phyloP scores from a whole-genome alignment of 1,140 invertebrate species.

The Drosophila paulistorum region DNA sequence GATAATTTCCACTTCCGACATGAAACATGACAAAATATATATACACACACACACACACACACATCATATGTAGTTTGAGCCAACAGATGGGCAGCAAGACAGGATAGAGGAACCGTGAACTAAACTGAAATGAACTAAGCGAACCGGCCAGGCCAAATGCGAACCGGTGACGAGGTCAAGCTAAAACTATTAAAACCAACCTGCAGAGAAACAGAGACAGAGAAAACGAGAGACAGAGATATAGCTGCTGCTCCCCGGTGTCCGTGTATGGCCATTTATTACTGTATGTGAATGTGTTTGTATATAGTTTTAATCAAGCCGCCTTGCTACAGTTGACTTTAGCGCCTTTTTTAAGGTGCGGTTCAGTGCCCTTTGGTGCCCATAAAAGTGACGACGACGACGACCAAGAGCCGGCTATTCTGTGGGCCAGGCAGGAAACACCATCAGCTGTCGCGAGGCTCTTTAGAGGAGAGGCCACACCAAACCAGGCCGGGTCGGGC shows the following conservation, averaged over 20 bases:
- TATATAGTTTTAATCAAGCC: slow-evolving; percentile 73
- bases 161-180: slow-evolving; percentile 76
- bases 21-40: slow-evolving; percentile 64
- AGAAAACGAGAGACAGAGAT: background rate
- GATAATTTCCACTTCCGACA: slow-evolving; percentile 79
- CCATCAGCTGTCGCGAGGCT: slow-evolving; percentile 73
- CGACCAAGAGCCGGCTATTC: slow-evolving; percentile 18
- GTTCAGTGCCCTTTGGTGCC: slow-evolving; percentile 77
- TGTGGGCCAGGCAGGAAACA: slow-evolving; percentile 60
- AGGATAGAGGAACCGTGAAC: slow-evolving; percentile 45
- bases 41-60: slow-evolving; percentile 10
- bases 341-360: slow-evolving; percentile 79
- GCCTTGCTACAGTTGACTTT: slow-evolving; percentile 74
- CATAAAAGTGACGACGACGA: slow-evolving; percentile 64
- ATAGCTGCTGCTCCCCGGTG: slow-evolving; percentile 66
- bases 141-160: slow-evolving; percentile 41
- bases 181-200: slow-evolving; percentile 76
- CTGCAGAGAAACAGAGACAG: slow-evolving; percentile 7
- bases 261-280: slow-evolving; percentile 76
- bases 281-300: slow-evolving; percentile 38
- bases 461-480: slow-evolving; percentile 37
- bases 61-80: background rate
- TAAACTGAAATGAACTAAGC: slow-evolving; percentile 14
- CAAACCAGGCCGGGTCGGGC: slow-evolving; percentile 28
- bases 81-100: slow-evolving; percentile 52